Percentiles rank a stretch among this genome's conserved stretches.
phyloP scores from a whole-genome alignment of 2,113 vertebrate species.

The Antechinus stuartii region DNA sequence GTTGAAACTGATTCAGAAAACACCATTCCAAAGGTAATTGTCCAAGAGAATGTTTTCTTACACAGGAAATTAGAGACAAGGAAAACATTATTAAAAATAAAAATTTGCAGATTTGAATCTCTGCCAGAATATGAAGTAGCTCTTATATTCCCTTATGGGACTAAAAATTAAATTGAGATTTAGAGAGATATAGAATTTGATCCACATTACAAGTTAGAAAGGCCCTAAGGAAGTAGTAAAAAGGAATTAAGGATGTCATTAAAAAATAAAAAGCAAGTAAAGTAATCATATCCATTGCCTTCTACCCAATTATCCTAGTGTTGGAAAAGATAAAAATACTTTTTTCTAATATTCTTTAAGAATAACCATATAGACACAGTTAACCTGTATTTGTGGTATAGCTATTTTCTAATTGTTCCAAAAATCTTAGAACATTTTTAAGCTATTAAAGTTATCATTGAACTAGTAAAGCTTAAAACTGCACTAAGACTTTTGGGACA shows the following conservation, averaged over 20 bases:
- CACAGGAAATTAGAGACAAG: slow-evolving; percentile 78
- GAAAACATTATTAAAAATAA: slow-evolving; percentile 79
- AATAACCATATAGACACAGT: not conserved
- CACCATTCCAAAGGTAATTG: slow-evolving; percentile 73
- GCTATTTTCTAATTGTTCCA: not conserved
- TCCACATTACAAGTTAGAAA: slow-evolving; percentile 67
- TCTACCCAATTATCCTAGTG: slow-evolving; percentile 38
- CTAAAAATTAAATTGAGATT: slow-evolving; percentile 66
- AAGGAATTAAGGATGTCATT: slow-evolving; percentile 59
- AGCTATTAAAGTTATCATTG: not conserved
- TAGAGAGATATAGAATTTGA: slow-evolving; percentile 58
- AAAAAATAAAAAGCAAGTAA: not conserved
- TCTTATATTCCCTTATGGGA: slow-evolving; percentile 56
- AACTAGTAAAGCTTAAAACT: not conserved
- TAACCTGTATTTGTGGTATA: not conserved
- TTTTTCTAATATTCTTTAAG: slow-evolving; percentile 49
- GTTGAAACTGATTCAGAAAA: slow-evolving; percentile 74
- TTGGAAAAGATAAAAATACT: slow-evolving; percentile 74
- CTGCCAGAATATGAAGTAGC: slow-evolving; percentile 57
- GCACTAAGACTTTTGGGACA: not conserved
- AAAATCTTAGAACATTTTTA: not conserved
- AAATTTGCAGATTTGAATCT: slow-evolving; percentile 70
- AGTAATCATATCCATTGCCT: not conserved
- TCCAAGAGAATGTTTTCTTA: slow-evolving; percentile 79
- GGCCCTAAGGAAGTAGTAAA: slow-evolving; percentile 1